These are phyloP conservation scores for Chaenogobius annularis DNA, from an alignment of 2,113 vertebrate genomes.

Conservation along the genomic window DNA sequence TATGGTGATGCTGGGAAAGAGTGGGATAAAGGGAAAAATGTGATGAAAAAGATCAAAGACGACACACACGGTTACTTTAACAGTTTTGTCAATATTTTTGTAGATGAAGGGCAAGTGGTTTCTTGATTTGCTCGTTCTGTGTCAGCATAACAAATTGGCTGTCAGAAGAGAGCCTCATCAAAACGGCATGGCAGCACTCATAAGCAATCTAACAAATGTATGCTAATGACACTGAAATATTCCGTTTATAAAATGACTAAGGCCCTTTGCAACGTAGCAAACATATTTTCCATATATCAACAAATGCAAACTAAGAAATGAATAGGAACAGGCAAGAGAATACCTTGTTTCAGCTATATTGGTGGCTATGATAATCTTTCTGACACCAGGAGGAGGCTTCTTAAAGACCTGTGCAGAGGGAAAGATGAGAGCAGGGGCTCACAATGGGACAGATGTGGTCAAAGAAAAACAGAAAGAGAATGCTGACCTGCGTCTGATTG, in stretches of 20 bases:
- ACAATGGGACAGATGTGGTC: constrained; percentile 4
- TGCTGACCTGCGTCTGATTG: constrained; percentile 94
- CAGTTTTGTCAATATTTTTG: constrained; percentile 48
- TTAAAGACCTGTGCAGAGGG: constrained; percentile 89
- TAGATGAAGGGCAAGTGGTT: constrained; percentile 21
- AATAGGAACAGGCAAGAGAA: constrained; percentile 5
- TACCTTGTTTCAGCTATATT: constrained; percentile 99
- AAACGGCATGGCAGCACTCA: constrained; percentile 26
- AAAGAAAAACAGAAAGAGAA: constrained; percentile 44
- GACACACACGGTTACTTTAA: constrained; percentile 19
- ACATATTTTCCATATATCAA: not conserved
- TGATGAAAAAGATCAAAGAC: constrained; percentile 46
- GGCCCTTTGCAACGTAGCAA: not conserved
- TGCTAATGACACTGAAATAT: constrained; percentile 46
- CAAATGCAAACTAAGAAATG: not conserved
- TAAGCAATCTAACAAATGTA: constrained; percentile 34
- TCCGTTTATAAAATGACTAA: constrained; percentile 9
- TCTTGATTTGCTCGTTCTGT: constrained; percentile 34
- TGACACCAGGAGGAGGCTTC: constrained; percentile 90
- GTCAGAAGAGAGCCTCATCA: constrained; percentile 31
- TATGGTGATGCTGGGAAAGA: constrained; percentile 88
- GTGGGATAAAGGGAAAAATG: constrained; percentile 5
- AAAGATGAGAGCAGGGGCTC: constrained; percentile 14
- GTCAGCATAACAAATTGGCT: constrained; percentile 42
- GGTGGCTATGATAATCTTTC: constrained; percentile 97